phyloP scores from a whole-genome alignment of 2,888 invertebrate genomes.

The Lasioglossum figueresi region DNA sequence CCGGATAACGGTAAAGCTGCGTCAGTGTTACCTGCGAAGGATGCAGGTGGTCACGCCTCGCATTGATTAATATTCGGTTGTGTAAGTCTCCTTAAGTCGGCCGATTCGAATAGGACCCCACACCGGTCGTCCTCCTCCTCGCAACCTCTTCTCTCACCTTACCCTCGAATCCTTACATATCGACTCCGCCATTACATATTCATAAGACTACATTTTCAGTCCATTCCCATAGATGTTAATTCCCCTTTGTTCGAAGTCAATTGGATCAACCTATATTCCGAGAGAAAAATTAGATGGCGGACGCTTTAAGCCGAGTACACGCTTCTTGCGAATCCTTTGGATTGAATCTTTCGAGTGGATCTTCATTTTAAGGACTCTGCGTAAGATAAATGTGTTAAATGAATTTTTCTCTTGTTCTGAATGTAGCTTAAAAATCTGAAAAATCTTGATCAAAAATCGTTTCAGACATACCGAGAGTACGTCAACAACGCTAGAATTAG shows the following conservation, averaged over 20 bases:
- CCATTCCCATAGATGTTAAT: background rate
- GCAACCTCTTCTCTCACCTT: slow-evolving; percentile 51
- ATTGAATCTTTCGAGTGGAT: too few species aligned
- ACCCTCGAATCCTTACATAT: slow-evolving; percentile 37
- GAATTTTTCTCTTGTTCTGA: background rate
- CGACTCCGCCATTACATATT: background rate
- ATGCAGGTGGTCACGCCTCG: slow-evolving; percentile 66
- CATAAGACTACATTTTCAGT: background rate
- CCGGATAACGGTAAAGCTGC: slow-evolving; percentile 81
- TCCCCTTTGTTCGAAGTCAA: background rate
- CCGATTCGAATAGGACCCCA: slow-evolving; percentile 45
- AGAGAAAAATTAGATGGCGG: slow-evolving; percentile 1
- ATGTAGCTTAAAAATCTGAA: too few species aligned
- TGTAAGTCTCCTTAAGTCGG: slow-evolving; percentile 43
- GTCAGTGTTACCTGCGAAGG: slow-evolving; percentile 73
- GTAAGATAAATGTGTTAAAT: too few species aligned
- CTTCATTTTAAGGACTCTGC: background rate
- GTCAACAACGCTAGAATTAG: background rate
- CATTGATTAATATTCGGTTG: slow-evolving; percentile 68
- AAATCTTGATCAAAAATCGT: too few species aligned
- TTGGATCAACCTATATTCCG: background rate
- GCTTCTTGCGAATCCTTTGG: background rate
- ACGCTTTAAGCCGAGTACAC: background rate
- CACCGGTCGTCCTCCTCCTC: slow-evolving; percentile 60
- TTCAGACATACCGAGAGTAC: too few species aligned